Conservation (phyloP, 2,113 vertebrate species). For the Tretioscincus oriximinensis region DNA sequence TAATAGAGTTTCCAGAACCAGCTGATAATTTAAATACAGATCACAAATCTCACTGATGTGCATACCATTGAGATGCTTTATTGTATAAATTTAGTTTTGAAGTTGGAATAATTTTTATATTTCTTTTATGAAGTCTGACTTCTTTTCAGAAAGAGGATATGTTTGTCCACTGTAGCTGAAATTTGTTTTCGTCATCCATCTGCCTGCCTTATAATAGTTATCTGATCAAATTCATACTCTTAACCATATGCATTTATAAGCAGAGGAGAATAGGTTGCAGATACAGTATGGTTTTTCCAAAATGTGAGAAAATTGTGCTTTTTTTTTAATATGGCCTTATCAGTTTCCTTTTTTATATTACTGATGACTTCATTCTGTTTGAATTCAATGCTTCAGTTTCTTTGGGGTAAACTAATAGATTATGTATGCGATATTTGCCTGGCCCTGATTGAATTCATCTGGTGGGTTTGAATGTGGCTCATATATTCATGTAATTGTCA, state of each 20-base stretch:
- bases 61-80: conserved; percentile 23
- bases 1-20: neutral
- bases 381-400: conserved; percentile 78
- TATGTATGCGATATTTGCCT: conserved; percentile 82
- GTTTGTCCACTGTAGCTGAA: conserved; percentile 61
- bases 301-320: conserved; percentile 66
- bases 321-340: conserved; percentile 75
- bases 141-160: conserved; percentile 63
- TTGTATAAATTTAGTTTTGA: conserved; percentile 46
- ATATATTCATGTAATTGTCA: conserved; percentile 72
- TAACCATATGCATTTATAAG: conserved; percentile 74
- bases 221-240: conserved; percentile 77
- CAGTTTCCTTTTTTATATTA: conserved; percentile 70
- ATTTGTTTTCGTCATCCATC: conserved; percentile 67
- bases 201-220: conserved; percentile 63
- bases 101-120: conserved; percentile 48
- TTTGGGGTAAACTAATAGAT: conserved; percentile 83
- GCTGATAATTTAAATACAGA: neutral
- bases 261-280: conserved; percentile 72
- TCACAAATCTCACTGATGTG: conserved; percentile 24
- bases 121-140: conserved; percentile 63
- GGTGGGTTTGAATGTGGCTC: conserved; percentile 72
- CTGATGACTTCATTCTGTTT: conserved; percentile 82
- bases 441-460: conserved; percentile 81
- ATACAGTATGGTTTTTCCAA: conserved; percentile 65